These are phyloP conservation scores for Nannoperca australis DNA, from an alignment of 2,797 vertebrate species.

Conservation along the genomic window DNA sequence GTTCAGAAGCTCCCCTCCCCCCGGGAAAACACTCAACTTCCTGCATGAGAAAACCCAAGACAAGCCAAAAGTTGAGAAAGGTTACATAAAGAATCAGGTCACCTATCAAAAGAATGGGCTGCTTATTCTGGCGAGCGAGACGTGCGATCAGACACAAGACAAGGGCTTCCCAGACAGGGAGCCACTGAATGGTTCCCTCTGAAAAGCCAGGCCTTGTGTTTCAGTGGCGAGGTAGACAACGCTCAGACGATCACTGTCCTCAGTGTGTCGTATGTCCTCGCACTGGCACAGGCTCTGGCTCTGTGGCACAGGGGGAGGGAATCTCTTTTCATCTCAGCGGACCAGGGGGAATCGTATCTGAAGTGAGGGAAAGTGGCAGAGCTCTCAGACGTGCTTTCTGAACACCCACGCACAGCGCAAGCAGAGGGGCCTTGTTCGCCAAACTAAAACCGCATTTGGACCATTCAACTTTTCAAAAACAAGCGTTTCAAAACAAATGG, in stretches of 20 bases:
- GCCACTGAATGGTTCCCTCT: conserved; percentile 78
- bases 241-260: conserved; percentile 76
- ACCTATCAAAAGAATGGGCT: conserved; percentile 83
- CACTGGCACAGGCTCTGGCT: conserved; percentile 73
- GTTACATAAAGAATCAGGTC: conserved; percentile 85
- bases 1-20: conserved; percentile 45
- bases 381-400: conserved; percentile 63
- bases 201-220: conserved; percentile 85
- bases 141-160: conserved; percentile 82
- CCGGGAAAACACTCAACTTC: conserved; percentile 56
- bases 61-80: conserved; percentile 76
- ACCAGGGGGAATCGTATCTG: conserved; percentile 67
- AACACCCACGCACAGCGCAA: conserved; percentile 66
- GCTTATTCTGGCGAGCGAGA: conserved; percentile 81
- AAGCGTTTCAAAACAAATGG: conserved; percentile 77
- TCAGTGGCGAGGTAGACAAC: conserved; percentile 75
- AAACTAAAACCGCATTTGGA: conserved; percentile 45
- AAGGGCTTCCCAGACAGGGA: conserved; percentile 81
- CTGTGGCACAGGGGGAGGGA: conserved; percentile 56
- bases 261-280: conserved; percentile 75
- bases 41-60: conserved; percentile 74
- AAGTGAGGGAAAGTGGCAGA: conserved; percentile 66
- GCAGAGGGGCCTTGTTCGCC: conserved; percentile 45
- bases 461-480: conserved; percentile 69
- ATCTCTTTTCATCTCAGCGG: conserved; percentile 70